These are phyloP conservation scores for Hylaeus anthracinus DNA, from an alignment of 1,140 invertebrate genomes.

Conservation along the genomic window DNA sequence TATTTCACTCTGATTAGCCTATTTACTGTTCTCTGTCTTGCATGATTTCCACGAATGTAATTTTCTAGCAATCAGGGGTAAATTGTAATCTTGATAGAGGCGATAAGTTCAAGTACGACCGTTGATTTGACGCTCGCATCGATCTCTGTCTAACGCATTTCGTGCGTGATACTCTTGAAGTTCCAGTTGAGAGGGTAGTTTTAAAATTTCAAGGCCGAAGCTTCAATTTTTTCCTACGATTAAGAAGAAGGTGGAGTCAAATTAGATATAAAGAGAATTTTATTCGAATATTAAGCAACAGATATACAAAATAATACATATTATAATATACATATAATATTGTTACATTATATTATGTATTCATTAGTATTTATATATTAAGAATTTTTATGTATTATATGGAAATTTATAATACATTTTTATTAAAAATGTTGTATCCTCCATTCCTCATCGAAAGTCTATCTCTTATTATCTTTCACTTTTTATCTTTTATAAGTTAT, in stretches of 20 bases:
- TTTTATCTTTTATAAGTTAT: too few relatives aligned
- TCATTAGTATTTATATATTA: too few relatives aligned
- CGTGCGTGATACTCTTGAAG: neutral
- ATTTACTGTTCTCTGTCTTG: neutral
- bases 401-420: too few relatives aligned
- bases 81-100: neutral
- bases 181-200: neutral
- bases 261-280: too few relatives aligned
- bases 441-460: too few relatives aligned
- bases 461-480: too few relatives aligned
- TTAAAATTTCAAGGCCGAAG: neutral
- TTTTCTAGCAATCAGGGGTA: neutral
- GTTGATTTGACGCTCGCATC: neutral
- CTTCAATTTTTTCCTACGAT: neutral
- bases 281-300: too few relatives aligned
- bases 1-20: neutral
- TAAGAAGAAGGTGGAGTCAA: neutral
- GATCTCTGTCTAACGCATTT: neutral
- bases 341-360: too few relatives aligned
- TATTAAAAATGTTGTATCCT: too few relatives aligned
- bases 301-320: too few relatives aligned
- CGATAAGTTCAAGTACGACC: neutral
- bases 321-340: too few relatives aligned
- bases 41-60: constrained; percentile 12
- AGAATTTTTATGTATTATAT: too few relatives aligned